Conservation (phyloP, 2,113 vertebrate genomes). For the Dipodomys ordii region DNA sequence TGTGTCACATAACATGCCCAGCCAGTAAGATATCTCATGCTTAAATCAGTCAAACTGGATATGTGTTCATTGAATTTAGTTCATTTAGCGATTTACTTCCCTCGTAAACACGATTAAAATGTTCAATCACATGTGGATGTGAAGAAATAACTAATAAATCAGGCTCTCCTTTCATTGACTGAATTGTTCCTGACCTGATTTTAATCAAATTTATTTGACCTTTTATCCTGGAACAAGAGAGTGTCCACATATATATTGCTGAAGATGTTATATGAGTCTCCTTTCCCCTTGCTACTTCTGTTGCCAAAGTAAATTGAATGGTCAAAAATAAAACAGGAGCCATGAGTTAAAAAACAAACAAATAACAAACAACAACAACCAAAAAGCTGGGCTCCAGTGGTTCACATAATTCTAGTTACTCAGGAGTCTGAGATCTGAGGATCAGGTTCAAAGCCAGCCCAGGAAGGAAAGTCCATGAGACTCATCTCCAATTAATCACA, state of each 20-base stretch:
- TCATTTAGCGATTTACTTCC: background rate
- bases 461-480: no score
- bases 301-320: background rate
- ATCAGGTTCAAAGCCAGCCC: no score
- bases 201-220: conserved; percentile 31
- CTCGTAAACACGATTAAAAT: conserved; percentile 37
- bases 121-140: background rate
- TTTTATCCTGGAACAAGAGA: background rate
- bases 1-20: background rate
- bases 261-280: background rate
- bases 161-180: background rate
- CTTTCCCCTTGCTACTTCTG: background rate
- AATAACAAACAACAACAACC: no score
- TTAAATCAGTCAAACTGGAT: background rate
- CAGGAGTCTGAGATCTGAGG: no score
- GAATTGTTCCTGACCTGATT: background rate
- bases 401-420: no score
- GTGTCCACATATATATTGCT: background rate
- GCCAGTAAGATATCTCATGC: background rate
- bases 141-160: conserved; percentile 2
- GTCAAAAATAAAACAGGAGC: conserved; percentile 15
- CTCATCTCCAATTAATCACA: no score
- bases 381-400: no score
- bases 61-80: background rate
- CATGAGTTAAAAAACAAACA: background rate